Conservation (phyloP, 1,140 invertebrate genomes). For the silkworm (Bombyx mori) region ASM3026992v2 NC_085123.1:5732501-5733000, state of each 20-base stretch:
- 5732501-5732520: too few relatives aligned
- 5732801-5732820: conserved; percentile 88
- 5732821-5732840: conserved; percentile 87
- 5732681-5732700: too few relatives aligned
- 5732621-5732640: too few relatives aligned
- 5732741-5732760: conserved; percentile 50
- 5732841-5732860: conserved; percentile 73
- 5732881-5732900: conserved; percentile 69
- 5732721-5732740: conserved; percentile 1
- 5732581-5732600: too few relatives aligned
- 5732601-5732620: too few relatives aligned
- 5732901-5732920: neutral
- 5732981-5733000: conserved; percentile 90
- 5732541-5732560: too few relatives aligned
- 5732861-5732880: conserved; percentile 72
- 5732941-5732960: conserved; percentile 2
- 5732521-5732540: too few relatives aligned
- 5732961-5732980: conserved; percentile 86
- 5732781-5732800: conserved; percentile 75
- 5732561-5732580: too few relatives aligned
- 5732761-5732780: conserved; percentile 47
- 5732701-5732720: neutral
- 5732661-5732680: too few relatives aligned
- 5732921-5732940: too few relatives aligned
- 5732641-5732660: too few relatives aligned